Percentiles rank a stretch among this genome's conserved stretches.
phyloP scores from a whole-genome alignment of 2,797 vertebrate species.

The Neosilurus mollespiculum region DNA sequence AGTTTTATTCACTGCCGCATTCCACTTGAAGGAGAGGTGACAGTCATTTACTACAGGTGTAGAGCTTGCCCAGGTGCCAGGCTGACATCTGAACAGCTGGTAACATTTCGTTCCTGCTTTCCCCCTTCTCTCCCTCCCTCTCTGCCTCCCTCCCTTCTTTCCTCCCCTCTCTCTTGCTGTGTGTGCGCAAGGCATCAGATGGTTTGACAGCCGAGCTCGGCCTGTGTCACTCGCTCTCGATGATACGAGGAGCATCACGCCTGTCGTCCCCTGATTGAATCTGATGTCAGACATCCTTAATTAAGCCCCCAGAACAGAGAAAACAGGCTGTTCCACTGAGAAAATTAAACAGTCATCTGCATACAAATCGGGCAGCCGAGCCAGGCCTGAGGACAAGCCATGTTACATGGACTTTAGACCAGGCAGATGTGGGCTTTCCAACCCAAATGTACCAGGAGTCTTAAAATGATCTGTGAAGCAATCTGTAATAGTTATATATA shows the following conservation, averaged over 20 bases:
- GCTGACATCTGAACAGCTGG: slow-evolving; percentile 40
- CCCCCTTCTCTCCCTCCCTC: not conserved
- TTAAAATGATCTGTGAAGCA: not conserved
- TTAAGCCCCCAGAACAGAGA: slow-evolving; percentile 39
- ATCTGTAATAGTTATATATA: not conserved
- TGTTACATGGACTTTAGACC: not conserved
- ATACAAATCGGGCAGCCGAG: slow-evolving; percentile 34
- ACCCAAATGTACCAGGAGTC: not conserved
- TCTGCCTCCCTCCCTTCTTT: not conserved
- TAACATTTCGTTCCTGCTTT: slow-evolving; percentile 35
- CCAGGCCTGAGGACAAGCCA: slow-evolving; percentile 27
- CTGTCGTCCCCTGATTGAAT: slow-evolving; percentile 43
- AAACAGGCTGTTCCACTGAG: slow-evolving; percentile 36
- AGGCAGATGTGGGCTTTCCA: slow-evolving; percentile 3
- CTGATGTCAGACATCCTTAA: slow-evolving; percentile 48
- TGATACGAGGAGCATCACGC: slow-evolving; percentile 19
- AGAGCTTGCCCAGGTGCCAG: slow-evolving; percentile 25
- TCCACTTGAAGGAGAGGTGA: slow-evolving; percentile 22
- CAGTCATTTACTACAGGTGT: slow-evolving; percentile 6
- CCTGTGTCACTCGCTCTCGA: slow-evolving; percentile 32
- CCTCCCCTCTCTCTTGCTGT: slow-evolving; percentile 24
- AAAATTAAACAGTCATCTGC: slow-evolving; percentile 48
- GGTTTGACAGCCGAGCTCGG: slow-evolving; percentile 40
- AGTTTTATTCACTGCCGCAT: not conserved
- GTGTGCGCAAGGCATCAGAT: slow-evolving; percentile 43